A percentile compares a stretch with the other conserved stretches of the same genome.
phyloP scores from a whole-genome alignment of 2,888 invertebrate species.

The Neoitamus cyanurus region DNA sequence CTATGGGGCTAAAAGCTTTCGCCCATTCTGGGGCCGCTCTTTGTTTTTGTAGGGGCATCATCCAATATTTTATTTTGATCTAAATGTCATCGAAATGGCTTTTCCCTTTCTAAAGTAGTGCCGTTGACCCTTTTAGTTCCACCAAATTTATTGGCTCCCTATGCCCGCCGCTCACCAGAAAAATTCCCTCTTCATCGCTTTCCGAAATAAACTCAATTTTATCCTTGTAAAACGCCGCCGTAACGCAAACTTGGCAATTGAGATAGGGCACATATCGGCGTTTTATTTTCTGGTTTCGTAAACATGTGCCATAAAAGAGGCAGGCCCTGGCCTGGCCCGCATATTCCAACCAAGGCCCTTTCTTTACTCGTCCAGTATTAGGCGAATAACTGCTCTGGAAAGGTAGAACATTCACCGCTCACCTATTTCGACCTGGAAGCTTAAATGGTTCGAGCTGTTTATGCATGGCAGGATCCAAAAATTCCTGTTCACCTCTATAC shows the following conservation, averaged over 20 bases:
- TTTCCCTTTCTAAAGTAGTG: slow-evolving; percentile 46
- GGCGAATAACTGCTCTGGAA: not conserved
- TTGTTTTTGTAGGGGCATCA: slow-evolving; percentile 50
- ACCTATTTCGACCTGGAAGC: not conserved
- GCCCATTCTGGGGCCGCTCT: slow-evolving; percentile 43
- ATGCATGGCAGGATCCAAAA: not conserved
- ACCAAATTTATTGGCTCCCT: slow-evolving; percentile 33
- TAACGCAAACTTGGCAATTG: slow-evolving; percentile 22
- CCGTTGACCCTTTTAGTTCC: slow-evolving; percentile 40
- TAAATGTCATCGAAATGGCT: slow-evolving; percentile 51
- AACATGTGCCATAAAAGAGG: slow-evolving; percentile 18
- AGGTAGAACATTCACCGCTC: not conserved
- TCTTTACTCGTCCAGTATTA: not conserved
- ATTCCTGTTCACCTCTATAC: not conserved
- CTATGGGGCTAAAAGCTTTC: slow-evolving; percentile 49
- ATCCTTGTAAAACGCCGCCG: slow-evolving; percentile 19
- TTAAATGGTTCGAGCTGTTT: not conserved
- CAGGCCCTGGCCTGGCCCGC: not conserved
- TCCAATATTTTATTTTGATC: slow-evolving; percentile 52
- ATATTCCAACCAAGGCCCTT: not conserved
- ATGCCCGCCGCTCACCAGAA: slow-evolving; percentile 3
- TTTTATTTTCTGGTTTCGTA: slow-evolving; percentile 36
- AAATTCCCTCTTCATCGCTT: slow-evolving; percentile 32
- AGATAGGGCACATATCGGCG: slow-evolving; percentile 6
- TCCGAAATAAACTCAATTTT: slow-evolving; percentile 24